Percentiles rank a stretch among this genome's conserved stretches.
Conservation (phyloP, 2,113 vertebrate species). For the Camelus dromedarius region DNA sequence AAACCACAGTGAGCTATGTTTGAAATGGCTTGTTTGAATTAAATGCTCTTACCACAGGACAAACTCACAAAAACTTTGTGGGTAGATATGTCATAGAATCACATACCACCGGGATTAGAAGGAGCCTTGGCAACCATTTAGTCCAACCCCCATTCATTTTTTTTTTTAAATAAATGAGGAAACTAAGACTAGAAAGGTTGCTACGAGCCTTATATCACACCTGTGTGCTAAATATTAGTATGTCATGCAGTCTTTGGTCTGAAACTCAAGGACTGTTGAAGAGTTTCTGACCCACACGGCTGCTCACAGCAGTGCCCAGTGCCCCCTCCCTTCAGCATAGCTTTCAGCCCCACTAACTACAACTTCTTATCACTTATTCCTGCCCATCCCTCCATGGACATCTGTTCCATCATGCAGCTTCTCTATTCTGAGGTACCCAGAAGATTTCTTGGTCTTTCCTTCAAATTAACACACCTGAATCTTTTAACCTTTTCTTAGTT, state of each 20-base stretch:
- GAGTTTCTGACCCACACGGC: neutral
- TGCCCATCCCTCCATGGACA: neutral
- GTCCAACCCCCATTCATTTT: neutral
- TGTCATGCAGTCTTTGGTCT: neutral
- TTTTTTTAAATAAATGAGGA: neutral
- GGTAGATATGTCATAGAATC: neutral
- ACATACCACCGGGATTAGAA: neutral
- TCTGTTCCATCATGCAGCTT: neutral
- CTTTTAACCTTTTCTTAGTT: neutral
- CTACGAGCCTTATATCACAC: neutral
- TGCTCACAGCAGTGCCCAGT: neutral
- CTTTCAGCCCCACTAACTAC: too few relatives aligned
- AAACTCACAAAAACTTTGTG: neutral
- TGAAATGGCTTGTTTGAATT: conserved; percentile 10
- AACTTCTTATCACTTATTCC: neutral
- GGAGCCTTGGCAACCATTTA: neutral
- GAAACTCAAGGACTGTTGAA: neutral
- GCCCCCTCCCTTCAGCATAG: too few relatives aligned
- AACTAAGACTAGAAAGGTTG: neutral
- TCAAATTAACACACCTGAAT: neutral
- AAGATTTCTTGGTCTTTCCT: neutral
- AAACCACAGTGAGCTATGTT: neutral
- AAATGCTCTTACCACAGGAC: neutral
- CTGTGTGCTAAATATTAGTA: neutral
- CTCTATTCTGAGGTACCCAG: neutral